A percentile compares a stretch with the other conserved stretches of the same genome.
Conservation (phyloP, 2,888 invertebrate genomes). For the Dimorphilus gyrociliatus region DNA sequence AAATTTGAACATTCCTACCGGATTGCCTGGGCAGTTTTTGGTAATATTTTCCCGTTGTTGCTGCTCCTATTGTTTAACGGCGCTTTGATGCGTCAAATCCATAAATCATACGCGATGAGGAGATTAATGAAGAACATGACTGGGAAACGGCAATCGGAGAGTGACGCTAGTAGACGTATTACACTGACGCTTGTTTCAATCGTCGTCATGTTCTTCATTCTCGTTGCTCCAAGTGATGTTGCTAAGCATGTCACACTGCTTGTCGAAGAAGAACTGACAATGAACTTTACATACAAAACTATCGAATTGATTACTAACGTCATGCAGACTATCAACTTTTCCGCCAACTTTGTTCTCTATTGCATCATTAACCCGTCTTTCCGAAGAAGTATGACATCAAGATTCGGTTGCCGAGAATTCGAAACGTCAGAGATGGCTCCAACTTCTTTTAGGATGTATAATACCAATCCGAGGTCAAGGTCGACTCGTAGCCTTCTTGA, state of each 20-base stretch:
- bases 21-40: slow-evolving; percentile 12
- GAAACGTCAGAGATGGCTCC: too few species aligned
- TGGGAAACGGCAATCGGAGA: slow-evolving; percentile 4
- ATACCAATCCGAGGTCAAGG: too few species aligned
- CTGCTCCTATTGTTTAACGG: slow-evolving; percentile 14
- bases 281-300: slow-evolving; percentile 14
- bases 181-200: slow-evolving; percentile 15
- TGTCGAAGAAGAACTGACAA: slow-evolving; percentile 6
- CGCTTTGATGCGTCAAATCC: slow-evolving; percentile 12
- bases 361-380: slow-evolving; percentile 61
- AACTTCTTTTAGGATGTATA: too few species aligned
- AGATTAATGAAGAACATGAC: slow-evolving; percentile 16
- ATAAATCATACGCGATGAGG: slow-evolving; percentile 16
- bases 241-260: slow-evolving; percentile 13
- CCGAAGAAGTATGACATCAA: slow-evolving; percentile 44
- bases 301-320: slow-evolving; percentile 47
- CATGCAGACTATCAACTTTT: slow-evolving; percentile 57
- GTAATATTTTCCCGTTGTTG: slow-evolving; percentile 14
- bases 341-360: slow-evolving; percentile 59
- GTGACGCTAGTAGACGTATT: slow-evolving; percentile 12
- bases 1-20: slow-evolving; percentile 14
- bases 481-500: too few species aligned
- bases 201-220: slow-evolving; percentile 15
- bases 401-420: too few species aligned
- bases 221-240: slow-evolving; percentile 15